These are phyloP conservation scores for Orientallactaga bullata DNA, from an alignment of 2,113 vertebrate genomes.

Conservation along the genomic window DNA sequence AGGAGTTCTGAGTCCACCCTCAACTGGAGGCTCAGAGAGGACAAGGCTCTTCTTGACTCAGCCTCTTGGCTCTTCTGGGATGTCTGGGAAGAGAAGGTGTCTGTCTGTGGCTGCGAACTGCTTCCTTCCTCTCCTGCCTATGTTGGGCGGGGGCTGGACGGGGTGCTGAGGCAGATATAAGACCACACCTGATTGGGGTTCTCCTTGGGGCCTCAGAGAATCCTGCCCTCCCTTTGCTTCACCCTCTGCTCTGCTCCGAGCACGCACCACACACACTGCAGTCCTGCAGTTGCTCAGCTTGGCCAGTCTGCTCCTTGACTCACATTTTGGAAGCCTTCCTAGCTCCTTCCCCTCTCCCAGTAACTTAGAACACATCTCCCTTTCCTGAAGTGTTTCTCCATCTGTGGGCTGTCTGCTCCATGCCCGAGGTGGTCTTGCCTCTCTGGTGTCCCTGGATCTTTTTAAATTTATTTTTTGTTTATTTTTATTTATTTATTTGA, in stretches of 20 bases:
- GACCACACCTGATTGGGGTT: not conserved
- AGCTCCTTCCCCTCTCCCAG: not conserved
- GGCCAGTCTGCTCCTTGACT: not conserved
- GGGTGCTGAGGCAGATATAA: not conserved
- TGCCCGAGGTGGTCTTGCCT: not conserved
- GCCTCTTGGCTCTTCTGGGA: slow-evolving; percentile 4
- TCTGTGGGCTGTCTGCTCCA: not conserved
- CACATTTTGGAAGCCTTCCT: not conserved
- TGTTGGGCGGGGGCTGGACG: not conserved
- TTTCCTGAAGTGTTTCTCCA: too few relatives aligned
- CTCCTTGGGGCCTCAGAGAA: not conserved
- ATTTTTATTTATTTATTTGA: too few relatives aligned
- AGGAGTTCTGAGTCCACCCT: not conserved
- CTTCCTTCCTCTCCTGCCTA: not conserved
- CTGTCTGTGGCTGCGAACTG: not conserved
- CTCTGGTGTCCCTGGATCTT: not conserved
- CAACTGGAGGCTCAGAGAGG: not conserved
- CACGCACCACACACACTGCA: accelerated
- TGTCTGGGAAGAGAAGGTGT: slow-evolving; percentile 70
- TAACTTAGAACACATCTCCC: not conserved
- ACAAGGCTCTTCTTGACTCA: not conserved
- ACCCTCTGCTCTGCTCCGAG: not conserved
- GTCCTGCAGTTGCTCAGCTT: not conserved
- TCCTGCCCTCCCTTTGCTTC: accelerated
- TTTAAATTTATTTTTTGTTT: too few relatives aligned